A percentile compares a stretch with the other conserved stretches of the same genome.
phyloP scores from a whole-genome alignment of 2,113 vertebrate genomes.

The Rallus limicola region DNA sequence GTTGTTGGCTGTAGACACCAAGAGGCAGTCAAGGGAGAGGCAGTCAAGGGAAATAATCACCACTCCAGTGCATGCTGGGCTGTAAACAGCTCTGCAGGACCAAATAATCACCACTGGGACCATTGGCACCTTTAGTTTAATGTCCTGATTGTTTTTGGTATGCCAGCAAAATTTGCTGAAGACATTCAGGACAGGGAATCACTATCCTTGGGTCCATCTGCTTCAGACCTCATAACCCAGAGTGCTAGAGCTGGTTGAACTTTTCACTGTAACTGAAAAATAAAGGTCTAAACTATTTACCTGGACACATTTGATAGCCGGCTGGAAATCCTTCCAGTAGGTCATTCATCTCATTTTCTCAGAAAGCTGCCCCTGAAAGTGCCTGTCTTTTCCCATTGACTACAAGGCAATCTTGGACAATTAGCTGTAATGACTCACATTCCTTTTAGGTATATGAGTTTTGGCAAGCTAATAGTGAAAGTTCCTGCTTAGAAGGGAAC shows the following conservation, averaged over 20 bases:
- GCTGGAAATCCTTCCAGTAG: not conserved
- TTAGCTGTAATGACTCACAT: not conserved
- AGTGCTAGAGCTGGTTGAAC: not conserved
- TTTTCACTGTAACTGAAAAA: not conserved
- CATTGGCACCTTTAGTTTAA: not conserved
- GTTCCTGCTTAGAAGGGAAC: not conserved
- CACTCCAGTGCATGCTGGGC: not conserved
- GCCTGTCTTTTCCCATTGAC: not conserved
- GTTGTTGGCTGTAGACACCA: not conserved
- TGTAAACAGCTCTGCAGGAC: not conserved
- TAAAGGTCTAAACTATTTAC: not conserved
- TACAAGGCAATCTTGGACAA: not conserved
- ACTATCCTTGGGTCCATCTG: not conserved
- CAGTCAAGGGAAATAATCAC: not conserved
- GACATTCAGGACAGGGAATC: not conserved
- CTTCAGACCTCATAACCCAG: not conserved
- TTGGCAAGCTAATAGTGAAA: not conserved
- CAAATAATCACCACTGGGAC: not conserved
- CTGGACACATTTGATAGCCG: not conserved
- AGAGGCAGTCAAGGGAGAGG: not conserved
- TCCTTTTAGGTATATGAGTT: accelerated
- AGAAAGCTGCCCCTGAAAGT: not conserved
- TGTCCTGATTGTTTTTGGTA: not conserved
- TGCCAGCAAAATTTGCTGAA: not conserved
- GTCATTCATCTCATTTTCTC: not conserved